These are phyloP conservation scores for Phenganax stokvisi DNA, from an alignment of 92 coral and sea anemone genomes.

Conservation along the genomic window DNA sequence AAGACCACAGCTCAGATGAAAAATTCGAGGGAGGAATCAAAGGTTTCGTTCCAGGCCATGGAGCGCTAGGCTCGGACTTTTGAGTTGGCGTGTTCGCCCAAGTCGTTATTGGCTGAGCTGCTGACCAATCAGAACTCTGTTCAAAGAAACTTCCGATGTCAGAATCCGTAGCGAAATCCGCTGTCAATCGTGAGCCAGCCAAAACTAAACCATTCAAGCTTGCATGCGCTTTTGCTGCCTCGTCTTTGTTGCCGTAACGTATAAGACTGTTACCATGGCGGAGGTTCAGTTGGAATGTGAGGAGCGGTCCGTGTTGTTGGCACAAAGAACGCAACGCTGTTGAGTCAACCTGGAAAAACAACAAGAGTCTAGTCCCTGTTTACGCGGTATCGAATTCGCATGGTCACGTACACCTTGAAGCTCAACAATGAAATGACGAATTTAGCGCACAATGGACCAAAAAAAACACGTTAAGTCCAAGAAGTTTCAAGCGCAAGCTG, in stretches of 20 bases:
- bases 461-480: too few species aligned
- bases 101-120: slow-evolving; percentile 40
- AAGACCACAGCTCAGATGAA: slow-evolving; percentile 89
- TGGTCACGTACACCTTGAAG: too few species aligned
- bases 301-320: slow-evolving; percentile 88
- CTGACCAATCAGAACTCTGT: slow-evolving; percentile 94
- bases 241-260: slow-evolving; percentile 91
- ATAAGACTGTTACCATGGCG: slow-evolving; percentile 96
- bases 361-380: background rate
- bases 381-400: too few species aligned
- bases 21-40: slow-evolving; percentile 31
- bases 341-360: slow-evolving; percentile 68
- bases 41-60: slow-evolving; percentile 52
- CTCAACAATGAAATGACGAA: too few species aligned
- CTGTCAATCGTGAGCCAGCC: slow-evolving; percentile 61
- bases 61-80: slow-evolving; percentile 27
- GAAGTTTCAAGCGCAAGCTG: background rate
- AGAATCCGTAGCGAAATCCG: slow-evolving; percentile 93
- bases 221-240: slow-evolving; percentile 76
- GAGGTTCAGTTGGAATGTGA: slow-evolving; percentile 82
- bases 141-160: slow-evolving; percentile 97
- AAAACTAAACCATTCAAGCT: slow-evolving; percentile 64
- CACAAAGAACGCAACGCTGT: slow-evolving; percentile 73
- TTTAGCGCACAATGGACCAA: too few species aligned
- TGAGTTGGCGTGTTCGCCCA: slow-evolving; percentile 24